Percentiles rank a stretch among this genome's conserved stretches.
phyloP scores from a whole-genome alignment of 2,888 invertebrate genomes.

The Lepas anatifera region DNA sequence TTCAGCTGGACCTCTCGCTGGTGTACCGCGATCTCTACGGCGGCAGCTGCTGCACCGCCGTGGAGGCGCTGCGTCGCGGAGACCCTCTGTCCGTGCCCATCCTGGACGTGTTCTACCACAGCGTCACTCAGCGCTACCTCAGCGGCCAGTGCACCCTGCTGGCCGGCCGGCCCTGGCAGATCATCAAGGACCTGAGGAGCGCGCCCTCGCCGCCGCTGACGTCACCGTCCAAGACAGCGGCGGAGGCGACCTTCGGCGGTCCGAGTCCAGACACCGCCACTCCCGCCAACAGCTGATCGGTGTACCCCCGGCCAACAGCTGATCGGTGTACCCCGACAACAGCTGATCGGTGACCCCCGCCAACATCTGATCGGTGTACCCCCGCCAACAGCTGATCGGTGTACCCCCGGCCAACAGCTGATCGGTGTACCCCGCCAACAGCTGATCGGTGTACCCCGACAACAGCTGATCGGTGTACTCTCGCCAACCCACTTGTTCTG shows the following conservation, averaged over 20 bases:
- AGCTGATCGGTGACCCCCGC: too few species aligned
- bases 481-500: too few species aligned
- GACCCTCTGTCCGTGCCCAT: background rate
- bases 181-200: background rate
- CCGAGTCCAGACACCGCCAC: background rate
- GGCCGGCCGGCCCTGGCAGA: background rate
- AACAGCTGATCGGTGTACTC: too few species aligned
- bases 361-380: too few species aligned
- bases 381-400: too few species aligned
- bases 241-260: background rate
- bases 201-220: background rate
- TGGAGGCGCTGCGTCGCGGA: background rate
- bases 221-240: background rate
- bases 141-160: background rate
- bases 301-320: too few species aligned
- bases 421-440: too few species aligned
- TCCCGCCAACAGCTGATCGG: too few species aligned
- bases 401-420: too few species aligned
- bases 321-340: too few species aligned
- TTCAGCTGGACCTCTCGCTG: background rate
- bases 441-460: too few species aligned
- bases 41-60: background rate
- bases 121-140: background rate
- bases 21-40: constrained; percentile 1
- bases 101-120: background rate